These are phyloP conservation scores for Tromatobia lineatoria DNA, from an alignment of 2,888 invertebrate species.

Conservation along the genomic window DNA sequence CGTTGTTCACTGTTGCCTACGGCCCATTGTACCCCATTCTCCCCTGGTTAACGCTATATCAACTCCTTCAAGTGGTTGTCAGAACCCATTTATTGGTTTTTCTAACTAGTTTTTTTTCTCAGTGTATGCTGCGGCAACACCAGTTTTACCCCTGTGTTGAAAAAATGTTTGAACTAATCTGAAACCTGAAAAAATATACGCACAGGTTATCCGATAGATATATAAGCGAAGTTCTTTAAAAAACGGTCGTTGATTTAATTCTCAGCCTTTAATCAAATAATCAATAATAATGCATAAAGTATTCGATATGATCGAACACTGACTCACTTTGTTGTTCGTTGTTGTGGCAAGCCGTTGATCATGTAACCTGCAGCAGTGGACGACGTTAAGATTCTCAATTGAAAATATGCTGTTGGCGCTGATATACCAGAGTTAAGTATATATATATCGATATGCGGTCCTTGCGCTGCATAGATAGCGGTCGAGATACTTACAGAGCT, in stretches of 20 bases:
- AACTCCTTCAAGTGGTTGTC: no score
- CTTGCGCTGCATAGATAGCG: constrained; percentile 24
- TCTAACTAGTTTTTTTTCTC: no score
- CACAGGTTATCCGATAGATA: not conserved
- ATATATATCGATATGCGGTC: constrained; percentile 15
- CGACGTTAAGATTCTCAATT: constrained; percentile 43
- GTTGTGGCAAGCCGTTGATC: constrained; percentile 37
- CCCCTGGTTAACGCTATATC: no score
- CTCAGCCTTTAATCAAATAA: not conserved
- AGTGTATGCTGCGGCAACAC: no score
- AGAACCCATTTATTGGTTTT: no score
- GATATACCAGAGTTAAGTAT: constrained; percentile 5
- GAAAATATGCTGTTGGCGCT: constrained; percentile 31
- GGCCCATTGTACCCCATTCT: no score
- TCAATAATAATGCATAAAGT: not conserved
- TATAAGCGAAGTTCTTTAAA: not conserved
- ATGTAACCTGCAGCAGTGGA: constrained; percentile 30
- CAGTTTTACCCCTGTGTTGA: no score
- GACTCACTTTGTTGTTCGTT: constrained; percentile 2
- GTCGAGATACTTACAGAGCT: constrained; percentile 27
- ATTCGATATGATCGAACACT: not conserved
- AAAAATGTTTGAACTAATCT: not conserved
- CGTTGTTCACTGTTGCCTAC: no score
- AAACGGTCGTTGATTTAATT: not conserved
- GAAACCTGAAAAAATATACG: not conserved